Conservation (phyloP, 2,113 vertebrate species). For the Dolichotis patagonum region DNA sequence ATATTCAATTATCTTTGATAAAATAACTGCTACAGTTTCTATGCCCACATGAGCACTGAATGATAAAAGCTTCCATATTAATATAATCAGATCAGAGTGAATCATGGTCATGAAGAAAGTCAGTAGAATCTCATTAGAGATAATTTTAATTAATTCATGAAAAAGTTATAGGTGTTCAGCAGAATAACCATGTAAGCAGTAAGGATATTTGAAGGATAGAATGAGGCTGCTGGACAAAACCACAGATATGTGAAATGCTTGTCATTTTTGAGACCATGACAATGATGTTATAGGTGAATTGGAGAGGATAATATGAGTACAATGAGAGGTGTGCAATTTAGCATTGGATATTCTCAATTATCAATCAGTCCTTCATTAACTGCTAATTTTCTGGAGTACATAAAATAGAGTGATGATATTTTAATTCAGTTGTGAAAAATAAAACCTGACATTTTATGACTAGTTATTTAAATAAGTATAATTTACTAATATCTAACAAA, state of each 20-base stretch:
- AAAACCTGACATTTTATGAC: background rate
- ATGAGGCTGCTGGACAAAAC: background rate
- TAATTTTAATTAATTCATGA: background rate
- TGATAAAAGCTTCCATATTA: background rate
- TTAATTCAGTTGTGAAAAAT: background rate
- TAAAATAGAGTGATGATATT: background rate
- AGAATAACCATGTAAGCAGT: background rate
- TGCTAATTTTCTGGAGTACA: background rate
- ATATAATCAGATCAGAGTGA: background rate
- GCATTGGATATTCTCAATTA: background rate
- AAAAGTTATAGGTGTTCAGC: background rate
- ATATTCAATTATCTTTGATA: slow-evolving; percentile 4
- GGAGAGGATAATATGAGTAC: background rate
- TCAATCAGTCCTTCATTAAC: background rate
- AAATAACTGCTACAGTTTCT: background rate
- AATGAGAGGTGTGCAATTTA: rapidly evolving
- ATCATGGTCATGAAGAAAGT: background rate
- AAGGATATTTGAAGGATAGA: background rate
- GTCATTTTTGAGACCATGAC: background rate
- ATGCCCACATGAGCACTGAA: background rate
- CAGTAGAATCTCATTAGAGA: background rate
- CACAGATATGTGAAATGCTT: background rate
- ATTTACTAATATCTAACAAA: background rate
- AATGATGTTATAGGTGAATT: background rate
- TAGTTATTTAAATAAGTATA: background rate